Evolutionary conservation across 37 sponge, comb jelly and placozoan genomes (phyloP), one percentile per base, ranked within the genome.

Genomic region (Beroe forskalii): DNA sequence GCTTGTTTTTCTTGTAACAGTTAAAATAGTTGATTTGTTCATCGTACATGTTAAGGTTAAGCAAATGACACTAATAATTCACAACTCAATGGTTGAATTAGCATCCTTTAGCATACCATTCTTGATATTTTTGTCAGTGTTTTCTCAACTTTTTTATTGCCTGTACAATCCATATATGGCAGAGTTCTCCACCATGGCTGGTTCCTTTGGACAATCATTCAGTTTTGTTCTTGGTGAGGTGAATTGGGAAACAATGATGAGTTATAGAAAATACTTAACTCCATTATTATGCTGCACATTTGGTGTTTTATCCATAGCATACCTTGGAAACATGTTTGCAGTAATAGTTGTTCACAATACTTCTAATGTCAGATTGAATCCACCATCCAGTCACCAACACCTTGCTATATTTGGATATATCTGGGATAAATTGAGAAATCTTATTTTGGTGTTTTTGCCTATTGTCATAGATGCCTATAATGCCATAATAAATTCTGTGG

Each of bases 241-340:
- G 40, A 80, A 80, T 48, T 80, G 86, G 86, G 86, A 41, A 0
- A 37, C 25, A 6, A 80, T 80, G 86, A 80, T 41, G 86, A 25
- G 30, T 1, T 22, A 23, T 24, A 12, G 55, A 3, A 32, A 25
- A 3, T 44, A 44, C 40, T 17, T 80, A 28, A 44, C 86, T 2
- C 86, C 86, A 6, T 25, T 80, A 23, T 38, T 80, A 4, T 32
- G 86, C n/a, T 43, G 28, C 2, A 3, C 35, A 23, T 25, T 80
- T 1, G 86, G 86, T 43, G n/a, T 80, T 20, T 27, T 41, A 0
- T 44, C 55, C 55, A 25, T 80, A 8, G 40, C 55, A 42, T 80
- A 80, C 86, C 55, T 80, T 28, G 86, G 24, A 12, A 80, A 80
- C 55, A 41, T 80, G 86, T 80, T 80, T 42, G 86, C 86, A 30